A percentile compares a stretch with the other conserved stretches of the same genome.
phyloP scores from a whole-genome alignment of 2,797 vertebrate species.

The Eremophila alpestris region DNA sequence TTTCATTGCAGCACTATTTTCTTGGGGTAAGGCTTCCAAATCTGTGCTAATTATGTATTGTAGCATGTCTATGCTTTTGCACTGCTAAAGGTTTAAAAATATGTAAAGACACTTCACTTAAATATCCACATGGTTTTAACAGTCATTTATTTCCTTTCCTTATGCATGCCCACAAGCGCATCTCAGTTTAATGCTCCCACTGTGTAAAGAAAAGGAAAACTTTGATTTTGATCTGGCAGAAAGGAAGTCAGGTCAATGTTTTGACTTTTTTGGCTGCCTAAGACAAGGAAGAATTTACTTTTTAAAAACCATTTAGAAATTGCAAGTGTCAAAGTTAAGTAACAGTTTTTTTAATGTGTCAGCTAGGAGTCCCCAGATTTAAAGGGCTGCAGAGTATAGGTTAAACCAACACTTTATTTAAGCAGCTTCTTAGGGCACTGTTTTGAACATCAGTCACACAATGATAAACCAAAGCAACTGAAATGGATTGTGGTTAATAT shows the following conservation, averaged over 20 bases:
- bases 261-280: neutral
- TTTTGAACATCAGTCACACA: conserved; percentile 74
- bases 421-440: conserved; percentile 60
- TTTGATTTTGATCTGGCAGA: neutral
- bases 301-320: neutral
- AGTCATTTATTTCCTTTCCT: neutral
- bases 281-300: neutral
- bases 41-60: neutral
- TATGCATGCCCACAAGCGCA: neutral
- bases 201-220: neutral
- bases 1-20: conserved; percentile 61
- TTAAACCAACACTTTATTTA: conserved; percentile 72
- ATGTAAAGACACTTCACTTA: neutral
- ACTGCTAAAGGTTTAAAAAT: neutral
- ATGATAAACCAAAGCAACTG: conserved; percentile 74
- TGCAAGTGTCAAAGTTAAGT: neutral
- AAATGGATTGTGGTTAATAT: conserved; percentile 77
- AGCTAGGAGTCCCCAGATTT: neutral
- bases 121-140: neutral
- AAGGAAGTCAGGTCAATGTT: neutral
- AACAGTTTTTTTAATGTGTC: neutral
- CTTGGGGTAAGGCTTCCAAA: neutral
- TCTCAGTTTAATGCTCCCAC: neutral
- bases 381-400: conserved; percentile 39
- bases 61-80: neutral